These are phyloP conservation scores for Bovichtus diacanthus DNA, from an alignment of 2,797 vertebrate genomes.

Conservation along the genomic window DNA sequence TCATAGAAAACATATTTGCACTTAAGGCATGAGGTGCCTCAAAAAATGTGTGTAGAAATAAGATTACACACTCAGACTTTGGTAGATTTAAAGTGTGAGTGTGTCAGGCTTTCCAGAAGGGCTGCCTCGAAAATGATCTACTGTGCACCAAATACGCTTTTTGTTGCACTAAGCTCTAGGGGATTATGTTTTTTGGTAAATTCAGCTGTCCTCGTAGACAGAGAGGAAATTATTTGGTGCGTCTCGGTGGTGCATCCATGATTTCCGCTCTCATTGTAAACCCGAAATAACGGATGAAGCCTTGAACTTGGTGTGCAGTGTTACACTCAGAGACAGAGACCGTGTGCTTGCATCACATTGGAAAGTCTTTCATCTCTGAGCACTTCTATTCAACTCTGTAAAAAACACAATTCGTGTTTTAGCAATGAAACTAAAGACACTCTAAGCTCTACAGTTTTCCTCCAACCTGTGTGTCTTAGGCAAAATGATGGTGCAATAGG, in stretches of 20 bases:
- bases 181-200: not conserved
- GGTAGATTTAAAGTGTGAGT: not conserved
- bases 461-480: not conserved
- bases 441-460: not conserved
- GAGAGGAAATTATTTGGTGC: not conserved
- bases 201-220: not conserved
- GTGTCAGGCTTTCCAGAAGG: not conserved
- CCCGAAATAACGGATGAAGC: not conserved
- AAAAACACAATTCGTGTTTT: not conserved
- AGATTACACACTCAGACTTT: not conserved
- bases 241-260: not conserved
- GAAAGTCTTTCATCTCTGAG: not conserved
- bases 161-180: not conserved
- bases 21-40: not conserved
- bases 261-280: slow-evolving; percentile 17
- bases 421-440: not conserved
- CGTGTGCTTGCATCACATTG: not conserved
- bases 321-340: not conserved
- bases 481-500: not conserved
- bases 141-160: not conserved
- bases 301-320: not conserved
- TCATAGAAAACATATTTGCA: slow-evolving; percentile 20
- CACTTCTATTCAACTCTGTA: not conserved
- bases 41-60: not conserved
- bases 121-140: not conserved